phyloP scores from a whole-genome alignment of 2,888 invertebrate genomes.

The Heliconius ismenius region DNA sequence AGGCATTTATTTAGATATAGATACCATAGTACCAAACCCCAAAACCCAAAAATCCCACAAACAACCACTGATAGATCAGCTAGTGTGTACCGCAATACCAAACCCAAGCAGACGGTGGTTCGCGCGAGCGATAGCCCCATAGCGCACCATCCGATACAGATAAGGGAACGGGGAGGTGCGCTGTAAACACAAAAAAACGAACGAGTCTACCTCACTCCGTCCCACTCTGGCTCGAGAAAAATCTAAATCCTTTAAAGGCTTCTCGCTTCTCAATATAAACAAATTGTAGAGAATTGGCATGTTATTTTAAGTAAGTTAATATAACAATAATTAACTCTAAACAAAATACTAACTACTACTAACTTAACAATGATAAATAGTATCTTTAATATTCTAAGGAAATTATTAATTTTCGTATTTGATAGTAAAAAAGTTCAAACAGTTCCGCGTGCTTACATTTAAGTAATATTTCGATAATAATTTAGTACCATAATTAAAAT shows the following conservation, averaged over 20 bases:
- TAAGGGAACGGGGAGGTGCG: slow-evolving; percentile 75
- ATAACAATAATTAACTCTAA: neutral
- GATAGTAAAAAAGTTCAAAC: neutral
- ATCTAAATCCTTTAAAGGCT: slow-evolving; percentile 52
- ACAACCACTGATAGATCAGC: slow-evolving; percentile 43
- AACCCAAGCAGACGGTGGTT: slow-evolving; percentile 63
- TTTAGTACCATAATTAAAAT: neutral
- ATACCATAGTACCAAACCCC: too few species aligned
- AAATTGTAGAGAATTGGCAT: slow-evolving; percentile 45
- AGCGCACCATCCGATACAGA: slow-evolving; percentile 75
- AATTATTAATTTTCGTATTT: neutral
- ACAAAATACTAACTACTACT: too few species aligned
- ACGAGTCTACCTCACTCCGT: slow-evolving; percentile 54
- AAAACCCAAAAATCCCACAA: too few species aligned
- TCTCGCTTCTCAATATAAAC: slow-evolving; percentile 55
- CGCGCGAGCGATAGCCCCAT: slow-evolving; percentile 70
- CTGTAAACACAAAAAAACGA: slow-evolving; percentile 69
- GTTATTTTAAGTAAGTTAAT: neutral
- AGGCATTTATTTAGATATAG: too few species aligned
- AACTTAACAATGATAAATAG: neutral
- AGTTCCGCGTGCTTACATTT: neutral
- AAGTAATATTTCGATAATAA: neutral
- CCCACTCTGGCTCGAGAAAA: slow-evolving; percentile 56
- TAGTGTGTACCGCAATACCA: slow-evolving; percentile 55
- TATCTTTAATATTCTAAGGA: neutral